Base-by-base conservation (phyloP, 2,113 vertebrate genomes). In the Epinephelus moara region DNA sequence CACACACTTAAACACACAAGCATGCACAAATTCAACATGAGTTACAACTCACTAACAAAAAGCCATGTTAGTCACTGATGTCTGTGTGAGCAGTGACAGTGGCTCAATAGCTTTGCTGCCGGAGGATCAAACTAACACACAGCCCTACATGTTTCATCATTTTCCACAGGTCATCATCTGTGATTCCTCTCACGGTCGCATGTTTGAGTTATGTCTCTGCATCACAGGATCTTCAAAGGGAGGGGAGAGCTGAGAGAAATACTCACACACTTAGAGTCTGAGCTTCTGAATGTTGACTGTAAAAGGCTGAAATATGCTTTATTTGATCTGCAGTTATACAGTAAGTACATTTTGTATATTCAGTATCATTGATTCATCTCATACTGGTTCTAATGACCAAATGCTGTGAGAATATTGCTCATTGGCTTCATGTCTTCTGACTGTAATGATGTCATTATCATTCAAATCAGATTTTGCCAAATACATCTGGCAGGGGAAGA, bases 1-100 rank as follows among this genome's bases (percentile, higher is more conserved):
- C 80, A 87, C 91, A 75, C 85, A 87, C 74, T 57, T 72, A 74
- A 71, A 82, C 75, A 88, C 82, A 72, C 33, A 78, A n/a, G 33
- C 67, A 81, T 18, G 33, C 72, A 70, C 49, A 78, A 21, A 84
- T 80, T 60, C 74, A 85, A 78, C 81, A 86, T 57, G 71, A 82
- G 74, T 76, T 86, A 80, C 68, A 84, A 49, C 57, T 70, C 66
- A 64, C 27, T 0, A 72, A 91, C 61, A 81, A 70, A 90, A 85
- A 72, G 63, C 75, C 66, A 61, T 19, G 74, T 79, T 81, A 78
- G 78, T 85, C 75, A 73, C 69, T 84, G 78, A 83, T 86, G 37
- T 88, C 52, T 69, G 73, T 49, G 80, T 75, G 69, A 78, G 70
- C 74, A 27, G 76, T 14, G 50, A 59, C 75, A 76, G 70, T 55